phyloP scores from a whole-genome alignment of 2,797 vertebrate genomes.

The Gymnocypris eckloni region DNA sequence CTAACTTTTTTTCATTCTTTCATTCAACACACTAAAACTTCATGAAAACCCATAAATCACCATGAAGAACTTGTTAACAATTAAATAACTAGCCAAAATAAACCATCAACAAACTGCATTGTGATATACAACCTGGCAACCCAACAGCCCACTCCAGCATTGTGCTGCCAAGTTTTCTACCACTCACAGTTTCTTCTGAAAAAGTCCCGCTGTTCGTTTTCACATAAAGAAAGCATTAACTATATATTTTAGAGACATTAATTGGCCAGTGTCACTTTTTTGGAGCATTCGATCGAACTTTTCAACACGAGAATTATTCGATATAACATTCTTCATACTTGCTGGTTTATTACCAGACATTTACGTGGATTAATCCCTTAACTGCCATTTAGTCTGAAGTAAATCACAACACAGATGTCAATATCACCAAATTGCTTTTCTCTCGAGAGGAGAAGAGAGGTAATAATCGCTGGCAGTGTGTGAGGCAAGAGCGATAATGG shows the following conservation, averaged over 20 bases:
- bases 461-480: conserved; percentile 15
- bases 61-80: neutral
- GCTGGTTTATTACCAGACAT: conserved; percentile 20
- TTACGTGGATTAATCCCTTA: conserved; percentile 25
- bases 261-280: neutral
- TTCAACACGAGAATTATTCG: neutral
- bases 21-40: neutral
- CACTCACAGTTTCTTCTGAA: neutral
- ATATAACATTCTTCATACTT: conserved; percentile 18
- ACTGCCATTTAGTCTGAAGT: conserved; percentile 23
- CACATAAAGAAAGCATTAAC: neutral
- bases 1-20: too few species aligned
- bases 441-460: conserved; percentile 25
- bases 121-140: neutral
- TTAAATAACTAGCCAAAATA: neutral
- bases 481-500: conserved; percentile 22
- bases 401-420: conserved; percentile 36
- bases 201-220: neutral
- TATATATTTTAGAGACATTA: neutral
- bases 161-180: neutral
- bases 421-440: conserved; percentile 26
- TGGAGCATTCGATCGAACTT: neutral
- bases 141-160: neutral
- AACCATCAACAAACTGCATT: neutral
- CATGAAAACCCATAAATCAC: neutral